Percentiles rank a stretch among this genome's conserved stretches.
Conservation (phyloP, 1,140 invertebrate species). For the Heliconius hewitsoni region DNA sequence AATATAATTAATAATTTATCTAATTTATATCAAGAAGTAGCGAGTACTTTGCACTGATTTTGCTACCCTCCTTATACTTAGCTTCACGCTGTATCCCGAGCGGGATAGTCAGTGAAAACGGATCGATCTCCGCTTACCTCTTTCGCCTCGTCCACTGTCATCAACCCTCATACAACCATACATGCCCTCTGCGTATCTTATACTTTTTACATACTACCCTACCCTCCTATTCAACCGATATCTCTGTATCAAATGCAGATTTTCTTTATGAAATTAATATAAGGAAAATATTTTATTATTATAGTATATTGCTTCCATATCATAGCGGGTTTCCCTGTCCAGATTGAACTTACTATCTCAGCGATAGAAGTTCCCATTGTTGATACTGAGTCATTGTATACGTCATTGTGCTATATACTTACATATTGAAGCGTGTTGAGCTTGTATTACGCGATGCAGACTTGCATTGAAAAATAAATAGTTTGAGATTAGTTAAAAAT, state of each 20-base stretch:
- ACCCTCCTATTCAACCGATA: too few species aligned
- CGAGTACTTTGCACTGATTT: not conserved
- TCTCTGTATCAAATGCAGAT: not conserved
- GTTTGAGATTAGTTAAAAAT: too few species aligned
- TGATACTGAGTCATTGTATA: conserved; percentile 18
- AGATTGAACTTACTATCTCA: conserved; percentile 10
- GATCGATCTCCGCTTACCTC: too few species aligned
- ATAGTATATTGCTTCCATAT: not conserved
- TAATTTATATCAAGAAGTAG: not conserved
- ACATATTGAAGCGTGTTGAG: not conserved
- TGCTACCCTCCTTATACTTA: not conserved
- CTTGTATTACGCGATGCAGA: not conserved
- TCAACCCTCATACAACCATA: too few species aligned
- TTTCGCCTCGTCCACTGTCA: too few species aligned
- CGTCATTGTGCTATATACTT: not conserved
- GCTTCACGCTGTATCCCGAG: too few species aligned
- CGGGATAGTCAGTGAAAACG: too few species aligned
- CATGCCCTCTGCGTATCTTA: too few species aligned
- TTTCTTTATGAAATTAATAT: not conserved
- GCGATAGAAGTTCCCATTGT: conserved; percentile 20
- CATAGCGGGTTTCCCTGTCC: conserved; percentile 9
- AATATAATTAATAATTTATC: not conserved
- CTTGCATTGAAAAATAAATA: not conserved
- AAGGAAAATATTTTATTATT: conserved; percentile 5
- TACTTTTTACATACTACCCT: too few species aligned